phyloP scores from a whole-genome alignment of 2,797 vertebrate genomes.

The Sternarchorhynchus goeldii region DNA sequence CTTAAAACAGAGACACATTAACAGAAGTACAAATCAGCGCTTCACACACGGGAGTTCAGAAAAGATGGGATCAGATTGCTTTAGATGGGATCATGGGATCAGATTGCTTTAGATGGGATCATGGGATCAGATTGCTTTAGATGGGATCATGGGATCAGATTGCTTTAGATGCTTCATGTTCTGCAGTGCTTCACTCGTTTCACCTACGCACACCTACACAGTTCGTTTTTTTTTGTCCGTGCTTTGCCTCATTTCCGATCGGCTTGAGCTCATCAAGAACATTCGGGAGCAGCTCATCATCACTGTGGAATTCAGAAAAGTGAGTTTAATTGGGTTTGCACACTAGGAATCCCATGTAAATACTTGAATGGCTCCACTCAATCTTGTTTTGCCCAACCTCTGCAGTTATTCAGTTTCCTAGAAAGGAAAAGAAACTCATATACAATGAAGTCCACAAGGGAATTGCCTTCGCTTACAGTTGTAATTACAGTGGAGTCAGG shows the following conservation, averaged over 20 bases:
- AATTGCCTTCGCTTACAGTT: no score
- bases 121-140: background rate
- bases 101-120: background rate
- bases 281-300: background rate
- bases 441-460: no score
- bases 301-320: background rate
- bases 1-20: background rate
- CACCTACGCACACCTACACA: slow-evolving; percentile 18
- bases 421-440: background rate
- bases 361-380: background rate
- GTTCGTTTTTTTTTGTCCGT: background rate
- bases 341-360: background rate
- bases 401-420: background rate
- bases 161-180: background rate
- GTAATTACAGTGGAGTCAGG: no score
- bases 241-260: slow-evolving; percentile 1
- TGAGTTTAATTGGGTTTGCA: background rate
- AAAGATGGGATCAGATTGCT: background rate
- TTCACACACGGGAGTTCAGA: background rate
- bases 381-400: background rate
- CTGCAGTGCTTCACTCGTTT: slow-evolving; percentile 1
- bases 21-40: background rate
- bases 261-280: slow-evolving; percentile 1
- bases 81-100: background rate
- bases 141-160: background rate